Base-by-base conservation (phyloP, 2,113 vertebrate species). In the Sander lucioperca region DNA sequence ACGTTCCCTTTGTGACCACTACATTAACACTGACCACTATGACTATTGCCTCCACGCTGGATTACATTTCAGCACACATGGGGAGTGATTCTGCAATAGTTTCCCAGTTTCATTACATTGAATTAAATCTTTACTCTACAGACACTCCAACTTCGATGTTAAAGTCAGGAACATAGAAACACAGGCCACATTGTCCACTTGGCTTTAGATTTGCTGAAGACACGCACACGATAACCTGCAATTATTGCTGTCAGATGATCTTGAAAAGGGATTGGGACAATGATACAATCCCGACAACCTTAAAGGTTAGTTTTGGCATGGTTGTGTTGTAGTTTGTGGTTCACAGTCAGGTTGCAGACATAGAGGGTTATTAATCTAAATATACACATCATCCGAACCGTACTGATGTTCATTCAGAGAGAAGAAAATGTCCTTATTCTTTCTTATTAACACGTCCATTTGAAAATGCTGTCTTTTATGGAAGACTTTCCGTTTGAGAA, bases 271-370 rank as follows among this genome's bases (percentile, higher is more conserved):
- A 69, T n/a, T 50, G 74, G n/a, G 56, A 77, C 80, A 79, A 82
- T 59, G 83, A 90, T 92, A 88, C 80, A 86, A 91, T 79, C 64
- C 73, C 76, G 87, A 87, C 82, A 90, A 73, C 69, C 77, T 73
- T 85, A 75, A 84, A 76, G 66, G 91, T 92, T 91, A 85, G 81
- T 82, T 85, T 93, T 93, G 89, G 89, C 90, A 67, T 45, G 47
- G 43, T 27, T 53, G 77, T 89, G 43, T 27, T 53, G 77, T 89
- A 74, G 69, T 74, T 86, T 92, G 90, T 85, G 87, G 85, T 91
- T 81, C 62, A 80, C 74, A 79, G 88, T 82, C 86, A 91, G 80
- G 73, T 89, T 89, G 86, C 53, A 85, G 85, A 78, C 78, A 85
- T 50, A 16, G 61, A 77, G 51, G 58, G 67, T 84, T 85, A 90